These are phyloP conservation scores for Amblyopsis rosae DNA, from an alignment of 2,113 vertebrate species.

Conservation along the genomic window DNA sequence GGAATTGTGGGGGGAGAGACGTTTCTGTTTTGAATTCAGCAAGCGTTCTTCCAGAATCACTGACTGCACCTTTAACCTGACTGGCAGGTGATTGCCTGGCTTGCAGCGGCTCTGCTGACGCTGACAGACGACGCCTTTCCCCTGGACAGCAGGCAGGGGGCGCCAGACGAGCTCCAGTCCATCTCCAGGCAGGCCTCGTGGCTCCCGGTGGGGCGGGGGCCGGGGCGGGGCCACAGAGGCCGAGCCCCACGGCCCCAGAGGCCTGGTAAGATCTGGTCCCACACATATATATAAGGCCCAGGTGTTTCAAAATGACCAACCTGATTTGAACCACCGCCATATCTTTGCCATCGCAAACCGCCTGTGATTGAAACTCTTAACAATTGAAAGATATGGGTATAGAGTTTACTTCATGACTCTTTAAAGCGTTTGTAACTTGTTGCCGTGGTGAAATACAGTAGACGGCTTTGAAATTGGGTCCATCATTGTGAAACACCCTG, in stretches of 20 bases:
- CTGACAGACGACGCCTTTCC: conserved; percentile 58
- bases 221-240: conserved; percentile 6
- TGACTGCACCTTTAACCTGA: neutral
- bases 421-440: too few species aligned
- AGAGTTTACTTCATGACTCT: too few species aligned
- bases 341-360: too few species aligned
- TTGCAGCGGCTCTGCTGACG: conserved; percentile 52
- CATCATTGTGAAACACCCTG: too few species aligned
- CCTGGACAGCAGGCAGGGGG: conserved; percentile 42
- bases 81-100: conserved; percentile 62
- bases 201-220: conserved; percentile 13
- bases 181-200: conserved; percentile 16
- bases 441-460: too few species aligned
- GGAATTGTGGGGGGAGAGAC: too few species aligned
- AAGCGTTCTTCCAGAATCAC: neutral
- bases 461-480: too few species aligned
- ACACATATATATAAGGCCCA: neutral
- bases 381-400: too few species aligned
- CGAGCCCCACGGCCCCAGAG: conserved; percentile 12
- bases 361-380: too few species aligned
- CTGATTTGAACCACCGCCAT: too few species aligned
- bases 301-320: too few species aligned
- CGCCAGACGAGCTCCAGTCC: conserved; percentile 29
- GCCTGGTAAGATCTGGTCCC: conserved; percentile 23
- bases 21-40: neutral